Base-by-base conservation (phyloP, 2,113 vertebrate genomes). In the Thalassoma bifasciatum region DNA sequence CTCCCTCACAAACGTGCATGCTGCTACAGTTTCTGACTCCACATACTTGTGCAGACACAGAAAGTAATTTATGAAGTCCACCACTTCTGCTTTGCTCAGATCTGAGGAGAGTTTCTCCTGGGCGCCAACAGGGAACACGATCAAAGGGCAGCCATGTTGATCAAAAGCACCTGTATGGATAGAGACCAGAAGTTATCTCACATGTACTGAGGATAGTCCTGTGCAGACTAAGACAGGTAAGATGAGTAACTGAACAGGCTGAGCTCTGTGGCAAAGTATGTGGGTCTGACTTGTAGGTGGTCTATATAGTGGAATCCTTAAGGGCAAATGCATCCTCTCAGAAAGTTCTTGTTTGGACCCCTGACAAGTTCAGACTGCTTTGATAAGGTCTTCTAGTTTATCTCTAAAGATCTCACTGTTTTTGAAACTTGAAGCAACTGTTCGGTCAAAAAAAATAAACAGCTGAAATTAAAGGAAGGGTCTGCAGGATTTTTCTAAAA, bases 61-160 rank as follows among this genome's bases (percentile, higher is more conserved):
- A 51, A 92, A 94, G 89, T 95, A 94, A 17, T 73, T 81, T 22
- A 94, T 90, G 79, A 94, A 94, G 74, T 90, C 83, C 16, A 86
- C 88, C 74, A 94, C 86, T 66, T 95, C 91, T 46, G 85, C 83
- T 62, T 76, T 89, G 79, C 77, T 86, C 66, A 94, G 66, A 0
- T 89, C 81, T 8, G 84, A 65, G 2, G 64, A 6, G 2, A 95
- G 84, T 46, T 68, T 90, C 44, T 5, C 19, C 9, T 93, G 93
- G 52, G 66, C 61, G 0, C 91, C 92, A 1, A 59, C 78, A 0
- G 94, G 94, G 57, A 95, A 94, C 46, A 94, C 1, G 2, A 94
- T 50, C 79, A 95, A 57, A 13, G 92, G 91, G 70, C 84, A 92
- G 5, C 93, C 93, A 23, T 92, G 89, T 38, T 88, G 93, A 72